Conservation (phyloP, 2,113 vertebrate species). For the Vidua macroura region DNA sequence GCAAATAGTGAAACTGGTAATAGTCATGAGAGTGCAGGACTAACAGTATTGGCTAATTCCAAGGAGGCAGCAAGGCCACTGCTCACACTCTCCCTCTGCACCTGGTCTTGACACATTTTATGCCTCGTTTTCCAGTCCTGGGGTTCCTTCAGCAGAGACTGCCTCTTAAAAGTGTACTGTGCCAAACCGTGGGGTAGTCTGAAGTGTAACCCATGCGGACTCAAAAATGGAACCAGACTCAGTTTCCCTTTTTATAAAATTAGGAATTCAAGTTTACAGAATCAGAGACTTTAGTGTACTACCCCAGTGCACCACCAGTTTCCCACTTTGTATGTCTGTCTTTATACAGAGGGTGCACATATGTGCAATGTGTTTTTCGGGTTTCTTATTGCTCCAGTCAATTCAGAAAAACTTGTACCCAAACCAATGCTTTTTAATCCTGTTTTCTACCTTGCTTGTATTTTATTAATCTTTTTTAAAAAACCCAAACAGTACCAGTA, state of each 20-base stretch:
- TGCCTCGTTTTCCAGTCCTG: constrained; percentile 12
- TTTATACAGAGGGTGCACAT: constrained; percentile 28
- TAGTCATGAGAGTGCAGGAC: neutral
- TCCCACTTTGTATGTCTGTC: constrained; percentile 55
- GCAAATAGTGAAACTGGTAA: neutral
- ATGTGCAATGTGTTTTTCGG: constrained; percentile 42
- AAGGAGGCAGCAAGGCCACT: neutral
- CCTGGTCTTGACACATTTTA: neutral
- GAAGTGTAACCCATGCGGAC: neutral
- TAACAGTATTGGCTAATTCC: neutral
- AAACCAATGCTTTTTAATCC: constrained; percentile 54
- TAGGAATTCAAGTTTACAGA: constrained; percentile 48
- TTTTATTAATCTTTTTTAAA: constrained; percentile 62
- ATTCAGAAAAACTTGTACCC: constrained; percentile 37
- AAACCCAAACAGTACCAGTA: constrained; percentile 2
- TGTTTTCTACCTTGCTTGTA: constrained; percentile 65
- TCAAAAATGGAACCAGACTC: neutral
- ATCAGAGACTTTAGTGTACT: constrained; percentile 13
- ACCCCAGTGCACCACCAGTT: constrained; percentile 5
- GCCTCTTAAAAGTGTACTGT: constrained; percentile 40
- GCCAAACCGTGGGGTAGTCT: constrained; percentile 27
- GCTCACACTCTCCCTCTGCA: neutral
- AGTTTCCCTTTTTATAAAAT: constrained; percentile 47
- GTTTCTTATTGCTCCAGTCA: constrained; percentile 42
- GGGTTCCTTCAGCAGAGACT: constrained; percentile 47